phyloP scores from a whole-genome alignment of 2,113 vertebrate genomes.

The Recurvirostra avosetta region DNA sequence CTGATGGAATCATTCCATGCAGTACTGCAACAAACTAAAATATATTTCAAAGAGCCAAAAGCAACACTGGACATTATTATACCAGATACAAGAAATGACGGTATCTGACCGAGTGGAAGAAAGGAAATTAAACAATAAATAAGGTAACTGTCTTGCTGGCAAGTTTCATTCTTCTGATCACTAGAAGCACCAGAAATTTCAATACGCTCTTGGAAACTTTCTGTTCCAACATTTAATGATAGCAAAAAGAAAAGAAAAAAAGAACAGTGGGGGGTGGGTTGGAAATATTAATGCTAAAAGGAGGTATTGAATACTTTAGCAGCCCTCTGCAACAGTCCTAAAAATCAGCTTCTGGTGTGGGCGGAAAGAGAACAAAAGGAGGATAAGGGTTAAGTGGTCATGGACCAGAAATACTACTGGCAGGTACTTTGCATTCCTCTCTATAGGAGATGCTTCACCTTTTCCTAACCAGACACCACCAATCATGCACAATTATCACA shows the following conservation, averaged over 20 bases:
- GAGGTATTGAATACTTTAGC: slow-evolving; percentile 48
- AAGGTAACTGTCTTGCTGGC: slow-evolving; percentile 15
- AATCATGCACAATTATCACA: not conserved
- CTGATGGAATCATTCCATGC: not conserved
- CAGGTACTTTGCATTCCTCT: not conserved
- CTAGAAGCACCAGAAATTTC: slow-evolving; percentile 1
- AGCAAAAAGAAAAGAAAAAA: not conserved
- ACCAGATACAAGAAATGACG: slow-evolving; percentile 39
- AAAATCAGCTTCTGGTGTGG: not conserved
- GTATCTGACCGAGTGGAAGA: slow-evolving; percentile 33
- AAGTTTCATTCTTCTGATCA: not conserved
- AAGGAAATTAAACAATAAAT: slow-evolving; percentile 67
- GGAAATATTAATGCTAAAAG: slow-evolving; percentile 37
- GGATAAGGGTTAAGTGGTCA: not conserved
- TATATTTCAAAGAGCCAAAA: slow-evolving; percentile 36
- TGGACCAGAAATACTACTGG: not conserved
- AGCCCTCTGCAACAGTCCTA: not conserved
- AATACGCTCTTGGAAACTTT: slow-evolving; percentile 35
- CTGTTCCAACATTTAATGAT: slow-evolving; percentile 30
- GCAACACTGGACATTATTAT: slow-evolving; percentile 52
- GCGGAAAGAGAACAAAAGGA: not conserved
- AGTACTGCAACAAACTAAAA: slow-evolving; percentile 42
- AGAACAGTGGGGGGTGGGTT: not conserved
- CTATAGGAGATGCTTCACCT: not conserved
- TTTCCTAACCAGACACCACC: not conserved